A percentile compares a stretch with the other conserved stretches of the same genome.
Conservation (phyloP, 2,888 invertebrate genomes). For the Magallana nippona region DNA sequence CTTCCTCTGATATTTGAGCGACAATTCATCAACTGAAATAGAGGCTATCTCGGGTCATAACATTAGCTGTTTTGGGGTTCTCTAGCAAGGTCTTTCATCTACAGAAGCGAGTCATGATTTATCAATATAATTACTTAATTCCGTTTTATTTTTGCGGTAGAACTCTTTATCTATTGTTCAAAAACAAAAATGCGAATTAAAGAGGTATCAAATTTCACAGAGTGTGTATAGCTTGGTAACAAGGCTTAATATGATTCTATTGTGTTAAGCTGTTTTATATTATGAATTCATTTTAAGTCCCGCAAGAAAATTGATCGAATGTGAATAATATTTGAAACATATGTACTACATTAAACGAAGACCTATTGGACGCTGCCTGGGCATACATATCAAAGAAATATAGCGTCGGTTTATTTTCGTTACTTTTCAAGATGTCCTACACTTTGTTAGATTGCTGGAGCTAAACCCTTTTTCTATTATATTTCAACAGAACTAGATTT, state of each 20-base stretch:
- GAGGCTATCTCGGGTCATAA: constrained; percentile 24
- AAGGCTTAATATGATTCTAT: neutral
- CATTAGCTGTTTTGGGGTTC: neutral
- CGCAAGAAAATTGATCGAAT: constrained; percentile 33
- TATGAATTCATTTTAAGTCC: constrained; percentile 32
- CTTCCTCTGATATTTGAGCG: constrained; percentile 14
- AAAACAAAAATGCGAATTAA: constrained; percentile 18
- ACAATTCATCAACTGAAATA: constrained; percentile 23
- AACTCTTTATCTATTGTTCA: constrained; percentile 24
- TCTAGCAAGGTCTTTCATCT: constrained; percentile 5
- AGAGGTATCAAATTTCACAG: neutral
- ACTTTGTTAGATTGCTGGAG: neutral
- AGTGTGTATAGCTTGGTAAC: neutral
- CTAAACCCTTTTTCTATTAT: neutral
- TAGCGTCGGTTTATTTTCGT: neutral
- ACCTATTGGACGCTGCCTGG: neutral
- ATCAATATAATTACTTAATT: constrained; percentile 33
- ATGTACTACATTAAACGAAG: constrained; percentile 24
- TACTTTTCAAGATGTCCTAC: neutral
- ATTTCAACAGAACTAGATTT: neutral
- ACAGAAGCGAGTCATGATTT: constrained; percentile 10
- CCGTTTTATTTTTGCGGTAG: neutral
- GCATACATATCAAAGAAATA: constrained; percentile 7
- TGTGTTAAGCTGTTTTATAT: constrained; percentile 24
- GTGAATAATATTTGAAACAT: constrained; percentile 27